A percentile compares a stretch with the other conserved stretches of the same genome.
Conservation (phyloP, 1,140 invertebrate species). For the Bombus pascuorum region DNA sequence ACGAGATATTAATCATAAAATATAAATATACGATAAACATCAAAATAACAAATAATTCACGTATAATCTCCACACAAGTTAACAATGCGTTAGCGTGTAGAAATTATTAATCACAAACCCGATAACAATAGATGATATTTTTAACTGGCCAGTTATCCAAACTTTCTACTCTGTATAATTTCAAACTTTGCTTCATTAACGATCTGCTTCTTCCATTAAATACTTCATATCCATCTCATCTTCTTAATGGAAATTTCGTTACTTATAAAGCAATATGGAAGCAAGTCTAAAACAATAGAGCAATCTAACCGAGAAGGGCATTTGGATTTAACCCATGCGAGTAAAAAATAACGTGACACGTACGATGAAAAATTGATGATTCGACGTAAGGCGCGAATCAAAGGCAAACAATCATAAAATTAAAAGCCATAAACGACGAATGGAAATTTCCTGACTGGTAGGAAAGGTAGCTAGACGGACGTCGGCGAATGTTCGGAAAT, state of each 20-base stretch:
- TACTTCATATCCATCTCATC: slow-evolving; percentile 4
- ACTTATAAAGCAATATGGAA: neutral
- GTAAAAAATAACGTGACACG: too few species aligned
- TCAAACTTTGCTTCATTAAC: slow-evolving; percentile 32
- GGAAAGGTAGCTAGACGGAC: too few species aligned
- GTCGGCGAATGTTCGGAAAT: neutral
- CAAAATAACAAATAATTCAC: neutral
- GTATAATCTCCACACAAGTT: neutral
- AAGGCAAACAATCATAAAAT: neutral
- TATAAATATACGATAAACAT: too few species aligned
- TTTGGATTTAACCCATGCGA: too few species aligned
- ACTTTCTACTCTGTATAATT: slow-evolving; percentile 13
- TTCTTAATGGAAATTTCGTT: neutral
- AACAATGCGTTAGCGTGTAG: neutral
- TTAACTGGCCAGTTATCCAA: neutral
- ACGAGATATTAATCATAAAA: too few species aligned
- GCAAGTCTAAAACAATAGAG: too few species aligned
- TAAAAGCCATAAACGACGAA: neutral
- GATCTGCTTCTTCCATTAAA: slow-evolving; percentile 1
- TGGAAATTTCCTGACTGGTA: neutral
- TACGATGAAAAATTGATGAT: neutral
- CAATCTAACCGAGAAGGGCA: too few species aligned
- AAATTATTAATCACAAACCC: neutral
- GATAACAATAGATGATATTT: slow-evolving; percentile 31
- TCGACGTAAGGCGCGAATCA: too few species aligned